Conservation (phyloP, 2,797 vertebrate species). For the Myotis daubentonii region DNA sequence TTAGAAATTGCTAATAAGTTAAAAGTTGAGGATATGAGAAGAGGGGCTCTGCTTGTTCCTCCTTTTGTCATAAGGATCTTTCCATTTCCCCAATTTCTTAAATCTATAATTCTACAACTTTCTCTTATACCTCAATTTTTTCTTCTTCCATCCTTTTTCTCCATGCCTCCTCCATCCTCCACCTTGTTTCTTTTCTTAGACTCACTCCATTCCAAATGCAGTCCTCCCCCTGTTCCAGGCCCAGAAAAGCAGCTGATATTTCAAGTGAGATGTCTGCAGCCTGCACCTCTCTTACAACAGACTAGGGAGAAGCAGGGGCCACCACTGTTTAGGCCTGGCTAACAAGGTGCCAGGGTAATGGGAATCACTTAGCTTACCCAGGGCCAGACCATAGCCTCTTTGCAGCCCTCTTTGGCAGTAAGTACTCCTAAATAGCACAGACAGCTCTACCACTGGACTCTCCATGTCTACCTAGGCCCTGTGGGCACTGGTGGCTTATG, state of each 20-base stretch:
- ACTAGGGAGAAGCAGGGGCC: not conserved
- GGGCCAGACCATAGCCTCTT: not conserved
- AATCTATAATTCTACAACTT: constrained; percentile 24
- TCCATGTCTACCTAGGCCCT: not conserved
- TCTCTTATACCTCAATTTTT: not conserved
- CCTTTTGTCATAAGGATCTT: not conserved
- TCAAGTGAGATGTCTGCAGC: not conserved
- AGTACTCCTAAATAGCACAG: not conserved
- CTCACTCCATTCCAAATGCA: not conserved
- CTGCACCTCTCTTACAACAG: not conserved
- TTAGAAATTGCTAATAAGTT: not conserved
- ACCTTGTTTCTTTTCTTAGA: constrained; percentile 44
- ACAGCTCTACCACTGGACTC: not conserved
- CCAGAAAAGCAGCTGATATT: not conserved
- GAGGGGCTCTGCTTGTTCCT: not conserved
- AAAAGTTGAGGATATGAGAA: not conserved
- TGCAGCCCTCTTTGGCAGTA: not conserved
- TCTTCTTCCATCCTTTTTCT: not conserved
- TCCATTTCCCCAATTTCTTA: not conserved
- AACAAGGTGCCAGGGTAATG: not conserved
- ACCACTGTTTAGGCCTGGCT: not conserved
- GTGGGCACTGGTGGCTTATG: not conserved
- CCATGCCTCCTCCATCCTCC: not conserved
- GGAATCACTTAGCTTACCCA: not conserved
- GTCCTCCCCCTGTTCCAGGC: not conserved